Evolutionary conservation across 2,888 invertebrate genomes (phyloP).

Genomic region (Eudemis profundana): DNA sequence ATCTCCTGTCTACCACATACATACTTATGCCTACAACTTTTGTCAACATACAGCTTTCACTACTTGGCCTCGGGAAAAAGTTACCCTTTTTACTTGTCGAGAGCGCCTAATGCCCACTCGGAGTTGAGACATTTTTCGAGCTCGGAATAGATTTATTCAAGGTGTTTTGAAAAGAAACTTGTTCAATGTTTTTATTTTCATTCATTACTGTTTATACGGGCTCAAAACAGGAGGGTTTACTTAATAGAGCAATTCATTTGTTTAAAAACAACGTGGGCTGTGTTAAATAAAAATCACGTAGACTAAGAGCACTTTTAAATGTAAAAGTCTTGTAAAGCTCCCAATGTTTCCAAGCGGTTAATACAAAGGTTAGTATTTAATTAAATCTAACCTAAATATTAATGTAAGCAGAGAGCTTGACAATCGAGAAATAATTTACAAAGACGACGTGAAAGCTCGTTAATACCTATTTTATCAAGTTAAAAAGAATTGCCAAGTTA

Average conservation of each 20-base stretch:
- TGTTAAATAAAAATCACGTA: too few relatives aligned
- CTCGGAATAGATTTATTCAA: constrained; percentile 35
- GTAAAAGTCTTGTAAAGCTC: too few relatives aligned
- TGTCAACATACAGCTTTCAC: constrained; percentile 43
- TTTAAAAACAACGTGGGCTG: neutral
- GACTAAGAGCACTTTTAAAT: neutral
- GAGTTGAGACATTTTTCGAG: constrained; percentile 18
- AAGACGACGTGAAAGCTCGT: constrained; percentile 39
- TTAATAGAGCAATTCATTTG: constrained; percentile 3
- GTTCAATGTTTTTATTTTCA: neutral
- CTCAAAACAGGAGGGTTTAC: neutral
- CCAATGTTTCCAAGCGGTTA: neutral
- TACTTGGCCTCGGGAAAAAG: constrained; percentile 41
- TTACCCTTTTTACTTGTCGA: constrained; percentile 40
- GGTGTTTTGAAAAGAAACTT: constrained; percentile 13
- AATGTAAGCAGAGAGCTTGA: constrained; percentile 21
- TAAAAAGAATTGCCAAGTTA: constrained; percentile 57
- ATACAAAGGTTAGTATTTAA: constrained; percentile 5
- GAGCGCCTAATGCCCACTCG: constrained; percentile 39
- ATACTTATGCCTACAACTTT: constrained; percentile 47
- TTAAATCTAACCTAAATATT: constrained; percentile 9
- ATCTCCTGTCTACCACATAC: constrained; percentile 62
- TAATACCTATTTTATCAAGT: constrained; percentile 47
- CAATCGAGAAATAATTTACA: constrained; percentile 41
- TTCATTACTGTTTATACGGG: neutral